phyloP scores from a whole-genome alignment of 1,140 invertebrate species.

The Drosophila arawakana region DNA sequence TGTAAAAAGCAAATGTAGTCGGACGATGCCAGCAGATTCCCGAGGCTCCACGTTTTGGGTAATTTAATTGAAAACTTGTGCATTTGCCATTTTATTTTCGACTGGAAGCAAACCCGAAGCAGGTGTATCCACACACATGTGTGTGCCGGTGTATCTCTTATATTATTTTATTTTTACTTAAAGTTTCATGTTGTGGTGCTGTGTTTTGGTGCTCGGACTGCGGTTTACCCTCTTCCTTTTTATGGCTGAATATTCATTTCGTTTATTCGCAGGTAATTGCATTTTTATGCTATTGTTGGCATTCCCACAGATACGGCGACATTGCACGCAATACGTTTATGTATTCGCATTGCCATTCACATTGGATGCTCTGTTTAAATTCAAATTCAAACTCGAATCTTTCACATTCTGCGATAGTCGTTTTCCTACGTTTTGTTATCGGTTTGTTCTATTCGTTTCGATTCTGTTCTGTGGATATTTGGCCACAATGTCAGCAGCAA shows the following conservation, averaged over 20 bases:
- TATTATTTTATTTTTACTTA: slow-evolving; percentile 67
- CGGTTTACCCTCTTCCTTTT: slow-evolving; percentile 65
- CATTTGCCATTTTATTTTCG: slow-evolving; percentile 67
- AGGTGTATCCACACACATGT: slow-evolving; percentile 2
- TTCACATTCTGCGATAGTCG: not conserved
- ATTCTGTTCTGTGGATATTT: not conserved
- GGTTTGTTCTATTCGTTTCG: not conserved
- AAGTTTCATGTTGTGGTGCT: slow-evolving; percentile 62
- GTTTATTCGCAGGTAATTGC: slow-evolving; percentile 64
- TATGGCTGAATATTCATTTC: slow-evolving; percentile 65
- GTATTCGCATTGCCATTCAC: slow-evolving; percentile 5
- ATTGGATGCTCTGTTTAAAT: not conserved
- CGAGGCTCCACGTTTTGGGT: slow-evolving; percentile 42
- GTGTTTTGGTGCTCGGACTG: slow-evolving; percentile 27
- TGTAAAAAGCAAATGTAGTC: slow-evolving; percentile 33
- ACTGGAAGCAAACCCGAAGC: slow-evolving; percentile 5
- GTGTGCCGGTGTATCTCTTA: slow-evolving; percentile 10
- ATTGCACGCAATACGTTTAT: slow-evolving; percentile 11
- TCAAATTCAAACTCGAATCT: slow-evolving; percentile 15
- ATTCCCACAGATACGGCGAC: slow-evolving; percentile 41
- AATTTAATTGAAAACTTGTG: slow-evolving; percentile 82
- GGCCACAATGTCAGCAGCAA: slow-evolving; percentile 19
- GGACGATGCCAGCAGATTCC: slow-evolving; percentile 38
- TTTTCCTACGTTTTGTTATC: slow-evolving; percentile 2
- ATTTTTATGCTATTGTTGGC: slow-evolving; percentile 74